Percentiles rank a stretch among this genome's conserved stretches.
phyloP scores from a whole-genome alignment of 92 coral and sea anemone genomes.

The Scolanthus callimorphus region DNA sequence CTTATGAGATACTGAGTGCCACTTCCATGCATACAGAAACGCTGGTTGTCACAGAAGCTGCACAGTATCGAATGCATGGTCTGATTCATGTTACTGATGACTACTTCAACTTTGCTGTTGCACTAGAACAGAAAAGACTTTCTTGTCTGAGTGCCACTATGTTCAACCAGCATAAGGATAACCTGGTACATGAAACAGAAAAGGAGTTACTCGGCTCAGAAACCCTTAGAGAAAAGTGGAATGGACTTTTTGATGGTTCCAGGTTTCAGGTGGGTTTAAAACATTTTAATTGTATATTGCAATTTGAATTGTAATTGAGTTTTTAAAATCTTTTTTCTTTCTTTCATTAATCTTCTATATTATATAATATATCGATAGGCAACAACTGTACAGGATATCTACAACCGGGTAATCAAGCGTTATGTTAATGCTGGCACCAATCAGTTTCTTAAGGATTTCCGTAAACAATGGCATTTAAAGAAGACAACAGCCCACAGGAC shows the following conservation, averaged over 20 bases:
- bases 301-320: neutral
- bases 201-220: neutral
- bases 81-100: slow-evolving; percentile 19
- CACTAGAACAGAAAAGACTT: slow-evolving; percentile 12
- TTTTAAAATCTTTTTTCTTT: too few relatives aligned
- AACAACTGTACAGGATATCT: neutral
- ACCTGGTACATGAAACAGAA: slow-evolving; percentile 5
- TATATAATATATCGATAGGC: too few relatives aligned
- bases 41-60: slow-evolving; percentile 12
- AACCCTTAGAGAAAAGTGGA: neutral
- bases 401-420: neutral
- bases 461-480: slow-evolving; percentile 17
- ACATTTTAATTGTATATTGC: too few relatives aligned
- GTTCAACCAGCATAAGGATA: slow-evolving; percentile 10
- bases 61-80: slow-evolving; percentile 24
- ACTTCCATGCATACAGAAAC: slow-evolving; percentile 9
- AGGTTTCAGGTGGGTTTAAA: too few relatives aligned
- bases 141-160: neutral
- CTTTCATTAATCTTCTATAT: too few relatives aligned
- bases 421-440: slow-evolving; percentile 23
- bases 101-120: neutral
- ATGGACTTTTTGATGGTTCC: neutral
- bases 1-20: slow-evolving; percentile 9
- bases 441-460: slow-evolving; percentile 37
- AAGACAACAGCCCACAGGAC: slow-evolving; percentile 36